A percentile compares a stretch with the other conserved stretches of the same genome.
phyloP scores from a whole-genome alignment of 2,888 invertebrate species.

The Eurytoma californica region DNA sequence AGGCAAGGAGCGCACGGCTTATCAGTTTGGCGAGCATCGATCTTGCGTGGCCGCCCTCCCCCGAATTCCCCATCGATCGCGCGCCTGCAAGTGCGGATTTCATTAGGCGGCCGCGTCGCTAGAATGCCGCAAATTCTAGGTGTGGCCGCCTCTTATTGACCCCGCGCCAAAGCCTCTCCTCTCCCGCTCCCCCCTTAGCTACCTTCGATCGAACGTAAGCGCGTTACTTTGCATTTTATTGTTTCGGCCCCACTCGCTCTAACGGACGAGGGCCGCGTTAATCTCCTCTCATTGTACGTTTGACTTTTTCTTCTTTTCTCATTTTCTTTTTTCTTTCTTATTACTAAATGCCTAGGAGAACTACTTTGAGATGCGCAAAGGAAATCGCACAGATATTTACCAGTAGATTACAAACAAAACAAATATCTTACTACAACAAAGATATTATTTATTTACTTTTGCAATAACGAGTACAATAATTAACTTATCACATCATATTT shows the following conservation, averaged over 20 bases:
- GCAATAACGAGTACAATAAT: too few relatives aligned
- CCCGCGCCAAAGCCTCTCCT: not conserved
- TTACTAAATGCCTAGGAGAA: too few relatives aligned
- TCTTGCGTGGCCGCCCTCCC: slow-evolving; percentile 10
- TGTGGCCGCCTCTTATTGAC: slow-evolving; percentile 60
- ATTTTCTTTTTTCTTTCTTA: too few relatives aligned
- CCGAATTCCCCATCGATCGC: slow-evolving; percentile 54
- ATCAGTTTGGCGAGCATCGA: not conserved
- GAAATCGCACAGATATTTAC: too few relatives aligned
- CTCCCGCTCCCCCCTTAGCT: not conserved
- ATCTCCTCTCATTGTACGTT: not conserved
- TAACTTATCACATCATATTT: too few relatives aligned
- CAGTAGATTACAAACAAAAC: too few relatives aligned
- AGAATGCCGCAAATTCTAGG: slow-evolving; percentile 72
- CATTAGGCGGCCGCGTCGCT: slow-evolving; percentile 55
- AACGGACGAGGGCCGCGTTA: too few relatives aligned
- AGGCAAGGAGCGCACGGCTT: slow-evolving; percentile 5
- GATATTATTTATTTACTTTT: too few relatives aligned
- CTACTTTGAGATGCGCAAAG: too few relatives aligned
- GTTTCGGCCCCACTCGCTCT: not conserved
- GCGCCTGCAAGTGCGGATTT: slow-evolving; percentile 52
- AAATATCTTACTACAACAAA: too few relatives aligned
- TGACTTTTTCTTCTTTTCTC: too few relatives aligned
- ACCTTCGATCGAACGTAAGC: slow-evolving; percentile 10
- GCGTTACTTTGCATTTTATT: slow-evolving; percentile 45